Evolutionary conservation across 1,140 invertebrate species (phyloP), one percentile per base, ranked within the genome.

Genomic region (Zophobas atratus): DNA sequence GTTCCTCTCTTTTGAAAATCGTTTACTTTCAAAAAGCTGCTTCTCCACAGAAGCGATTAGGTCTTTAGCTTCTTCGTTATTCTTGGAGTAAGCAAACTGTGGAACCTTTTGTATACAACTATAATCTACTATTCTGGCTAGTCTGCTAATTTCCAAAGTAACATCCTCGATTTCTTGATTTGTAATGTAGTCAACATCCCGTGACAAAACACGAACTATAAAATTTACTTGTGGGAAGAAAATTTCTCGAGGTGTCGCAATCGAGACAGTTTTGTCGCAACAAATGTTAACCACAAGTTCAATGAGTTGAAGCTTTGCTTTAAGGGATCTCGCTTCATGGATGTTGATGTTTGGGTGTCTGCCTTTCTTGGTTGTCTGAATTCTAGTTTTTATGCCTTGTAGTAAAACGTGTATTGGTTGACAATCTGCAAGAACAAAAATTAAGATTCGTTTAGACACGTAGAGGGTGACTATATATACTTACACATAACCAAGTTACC

Each of bases 101-200:
- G 41, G 6, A 8, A 32, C 35, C 51, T 67, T 55, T 57, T 78
- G 55, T 70, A 82, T 79, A 41, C 56, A 53, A 63, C 72, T 46
- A 6, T 80, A 79, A 41, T 84, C 77, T 33, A 81, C 63, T 32
- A 81, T 82, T 72, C 80, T 38, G 6, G 76, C n/a, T 32, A 83
- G 73, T 51, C 82, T 56, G 8, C 77, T 79, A 1, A 84, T 79
- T 81, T 84, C 85, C 67, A 85, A 34, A 80, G 81, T 34, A 78
- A 80, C 53, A 72, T 75, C 70, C 36, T 77, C 51, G 80, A 85
- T 70, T 86, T 85, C 82, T 86, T 87, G 86, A 85, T 87, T 79
- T 84, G 87, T 60, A 82, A 79, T 2, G 87, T 89, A 60, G 88
- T 77, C 35, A 60, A 38, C 81, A 90, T 91, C 57, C 78, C 84